Evolutionary conservation across 1,140 invertebrate genomes (phyloP).

Genomic region (Gerris buenoi): DNA sequence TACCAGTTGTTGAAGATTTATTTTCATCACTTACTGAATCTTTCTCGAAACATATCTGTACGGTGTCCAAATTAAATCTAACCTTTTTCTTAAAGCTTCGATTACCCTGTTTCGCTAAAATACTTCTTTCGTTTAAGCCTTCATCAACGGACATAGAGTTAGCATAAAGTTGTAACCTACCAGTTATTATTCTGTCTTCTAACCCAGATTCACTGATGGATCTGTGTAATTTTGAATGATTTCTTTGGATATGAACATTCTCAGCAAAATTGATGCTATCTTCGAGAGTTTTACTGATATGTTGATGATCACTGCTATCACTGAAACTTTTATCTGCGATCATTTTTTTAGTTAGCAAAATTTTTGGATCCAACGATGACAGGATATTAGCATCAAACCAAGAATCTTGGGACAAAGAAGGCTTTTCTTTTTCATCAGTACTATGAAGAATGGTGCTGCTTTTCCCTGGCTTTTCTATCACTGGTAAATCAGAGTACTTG

Average conservation of each 20-base stretch:
- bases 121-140: neutral
- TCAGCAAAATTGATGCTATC: neutral
- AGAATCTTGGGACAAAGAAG: too few species aligned
- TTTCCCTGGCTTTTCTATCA: neutral
- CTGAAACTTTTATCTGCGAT: neutral
- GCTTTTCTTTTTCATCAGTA: neutral
- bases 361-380: neutral
- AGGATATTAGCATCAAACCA: neutral
- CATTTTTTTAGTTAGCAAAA: neutral
- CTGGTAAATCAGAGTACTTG: too few species aligned
- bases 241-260: neutral
- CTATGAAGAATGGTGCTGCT: neutral
- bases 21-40: too few species aligned
- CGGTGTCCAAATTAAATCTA: neutral
- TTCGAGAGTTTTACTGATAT: too few species aligned
- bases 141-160: neutral
- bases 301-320: neutral
- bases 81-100: neutral
- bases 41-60: neutral
- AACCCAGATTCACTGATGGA: neutral
- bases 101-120: neutral
- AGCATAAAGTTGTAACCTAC: neutral
- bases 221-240: neutral
- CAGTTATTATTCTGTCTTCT: neutral
- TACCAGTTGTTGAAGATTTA: too few species aligned